Percentiles rank a stretch among this genome's conserved stretches.
Conservation (phyloP, 2,113 vertebrate genomes). For the Gnathonemus longibarbis region DNA sequence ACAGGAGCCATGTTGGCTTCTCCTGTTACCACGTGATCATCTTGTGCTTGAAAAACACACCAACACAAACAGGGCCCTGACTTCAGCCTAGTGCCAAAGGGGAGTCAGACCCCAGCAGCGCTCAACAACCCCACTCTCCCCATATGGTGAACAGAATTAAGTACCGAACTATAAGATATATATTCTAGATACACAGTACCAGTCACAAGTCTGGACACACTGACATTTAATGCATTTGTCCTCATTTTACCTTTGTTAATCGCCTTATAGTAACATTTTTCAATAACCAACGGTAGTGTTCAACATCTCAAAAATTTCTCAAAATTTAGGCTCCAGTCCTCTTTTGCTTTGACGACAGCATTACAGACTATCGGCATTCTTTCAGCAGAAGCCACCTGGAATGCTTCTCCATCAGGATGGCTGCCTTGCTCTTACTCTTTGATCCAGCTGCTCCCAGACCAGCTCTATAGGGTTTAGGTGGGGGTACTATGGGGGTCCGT, state of each 20-base stretch:
- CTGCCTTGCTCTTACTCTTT: not conserved
- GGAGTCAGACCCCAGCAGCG: not conserved
- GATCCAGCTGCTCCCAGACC: not conserved
- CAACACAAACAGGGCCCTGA: not conserved
- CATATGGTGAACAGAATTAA: not conserved
- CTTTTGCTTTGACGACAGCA: not conserved
- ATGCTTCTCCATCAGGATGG: not conserved
- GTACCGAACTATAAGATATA: not conserved
- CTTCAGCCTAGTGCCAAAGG: not conserved
- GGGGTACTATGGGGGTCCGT: not conserved
- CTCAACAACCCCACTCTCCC: not conserved
- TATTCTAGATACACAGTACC: not conserved
- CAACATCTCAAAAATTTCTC: not conserved
- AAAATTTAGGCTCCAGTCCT: not conserved
- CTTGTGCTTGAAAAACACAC: not conserved
- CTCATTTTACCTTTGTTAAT: not conserved
- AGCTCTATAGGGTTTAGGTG: not conserved
- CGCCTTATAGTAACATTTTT: not conserved
- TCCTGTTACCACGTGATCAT: slow-evolving; percentile 7
- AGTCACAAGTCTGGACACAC: not conserved
- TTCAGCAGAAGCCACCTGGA: not conserved
- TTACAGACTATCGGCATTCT: not conserved
- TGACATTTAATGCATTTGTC: not conserved
- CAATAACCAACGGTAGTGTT: not conserved
- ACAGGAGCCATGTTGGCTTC: not conserved